Percentiles rank a stretch among this genome's conserved stretches.
phyloP scores from a whole-genome alignment of 2,797 vertebrate genomes.

The Chrosomus eos region DNA sequence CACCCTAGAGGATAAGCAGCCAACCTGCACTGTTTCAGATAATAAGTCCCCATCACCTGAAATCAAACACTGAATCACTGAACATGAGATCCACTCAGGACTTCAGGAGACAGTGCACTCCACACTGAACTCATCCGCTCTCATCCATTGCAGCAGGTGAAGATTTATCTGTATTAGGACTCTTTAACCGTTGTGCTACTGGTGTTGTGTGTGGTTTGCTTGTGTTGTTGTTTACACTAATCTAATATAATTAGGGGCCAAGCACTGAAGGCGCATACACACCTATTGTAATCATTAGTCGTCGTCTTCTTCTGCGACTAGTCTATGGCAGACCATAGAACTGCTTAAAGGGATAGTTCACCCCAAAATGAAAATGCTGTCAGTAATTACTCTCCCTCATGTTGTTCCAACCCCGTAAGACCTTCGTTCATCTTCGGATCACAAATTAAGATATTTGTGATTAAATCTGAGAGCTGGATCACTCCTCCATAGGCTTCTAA shows the following conservation, averaged over 20 bases:
- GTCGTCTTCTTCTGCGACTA: not conserved
- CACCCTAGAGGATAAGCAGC: conserved; percentile 57
- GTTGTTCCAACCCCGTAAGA: too few species aligned
- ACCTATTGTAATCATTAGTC: too few species aligned
- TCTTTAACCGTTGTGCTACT: not conserved
- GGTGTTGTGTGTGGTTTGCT: conserved; percentile 1
- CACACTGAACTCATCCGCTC: not conserved
- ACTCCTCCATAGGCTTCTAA: too few species aligned
- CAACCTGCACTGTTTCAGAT: conserved; percentile 58
- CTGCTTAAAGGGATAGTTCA: too few species aligned
- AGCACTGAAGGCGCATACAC: not conserved
- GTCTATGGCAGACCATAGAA: not conserved
- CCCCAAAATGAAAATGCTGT: too few species aligned
- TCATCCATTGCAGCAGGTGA: not conserved
- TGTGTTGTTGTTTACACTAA: not conserved
- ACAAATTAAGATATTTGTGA: too few species aligned
- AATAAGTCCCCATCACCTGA: conserved; percentile 61
- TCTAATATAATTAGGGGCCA: not conserved
- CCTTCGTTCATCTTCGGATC: too few species aligned
- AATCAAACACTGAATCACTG: conserved; percentile 57
- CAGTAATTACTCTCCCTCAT: too few species aligned
- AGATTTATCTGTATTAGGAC: not conserved
- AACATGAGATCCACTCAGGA: conserved; percentile 39
- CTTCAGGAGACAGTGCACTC: conserved; percentile 22
- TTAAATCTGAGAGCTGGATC: too few species aligned